Evolutionary conservation across 2,888 invertebrate species (phyloP).

Genomic region (Agrotis segetum): DNA sequence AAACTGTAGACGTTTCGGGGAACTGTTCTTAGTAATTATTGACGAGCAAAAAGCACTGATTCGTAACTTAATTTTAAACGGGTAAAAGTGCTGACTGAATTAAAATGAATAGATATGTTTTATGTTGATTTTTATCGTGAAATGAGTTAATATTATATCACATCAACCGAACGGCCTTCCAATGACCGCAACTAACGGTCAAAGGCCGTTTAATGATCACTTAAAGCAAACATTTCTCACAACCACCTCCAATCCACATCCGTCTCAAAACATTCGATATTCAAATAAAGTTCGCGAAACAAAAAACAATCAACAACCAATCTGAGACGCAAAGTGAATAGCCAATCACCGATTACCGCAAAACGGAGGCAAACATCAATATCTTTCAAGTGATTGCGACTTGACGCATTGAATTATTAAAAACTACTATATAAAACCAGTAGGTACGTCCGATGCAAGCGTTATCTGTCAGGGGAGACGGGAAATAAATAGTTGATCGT

Average conservation of each 20-base stretch:
- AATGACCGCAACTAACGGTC: not conserved
- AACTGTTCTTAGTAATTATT: no score
- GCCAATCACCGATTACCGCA: conserved; percentile 55
- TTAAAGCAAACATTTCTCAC: conserved; percentile 15
- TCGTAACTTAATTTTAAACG: no score
- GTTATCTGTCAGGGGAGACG: conserved; percentile 68
- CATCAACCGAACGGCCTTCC: not conserved
- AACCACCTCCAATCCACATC: conserved; percentile 35
- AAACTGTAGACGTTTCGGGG: no score
- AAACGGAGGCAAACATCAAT: conserved; percentile 62
- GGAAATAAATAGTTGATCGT: conserved; percentile 71
- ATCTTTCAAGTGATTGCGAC: conserved; percentile 57
- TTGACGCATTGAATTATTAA: conserved; percentile 67
- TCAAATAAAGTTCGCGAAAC: conserved; percentile 50
- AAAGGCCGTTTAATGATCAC: not conserved
- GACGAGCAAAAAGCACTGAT: no score
- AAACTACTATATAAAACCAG: conserved; percentile 54
- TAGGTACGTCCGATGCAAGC: conserved; percentile 57
- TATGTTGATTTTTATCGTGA: no score
- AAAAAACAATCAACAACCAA: conserved; percentile 52
- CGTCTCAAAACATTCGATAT: conserved; percentile 48
- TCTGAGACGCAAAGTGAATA: conserved; percentile 47
- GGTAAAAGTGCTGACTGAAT: no score
- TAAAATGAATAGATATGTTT: no score
- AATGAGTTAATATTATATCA: no score